phyloP scores from a whole-genome alignment of 1,140 invertebrate genomes.

The Drosophila nikananu region DNA sequence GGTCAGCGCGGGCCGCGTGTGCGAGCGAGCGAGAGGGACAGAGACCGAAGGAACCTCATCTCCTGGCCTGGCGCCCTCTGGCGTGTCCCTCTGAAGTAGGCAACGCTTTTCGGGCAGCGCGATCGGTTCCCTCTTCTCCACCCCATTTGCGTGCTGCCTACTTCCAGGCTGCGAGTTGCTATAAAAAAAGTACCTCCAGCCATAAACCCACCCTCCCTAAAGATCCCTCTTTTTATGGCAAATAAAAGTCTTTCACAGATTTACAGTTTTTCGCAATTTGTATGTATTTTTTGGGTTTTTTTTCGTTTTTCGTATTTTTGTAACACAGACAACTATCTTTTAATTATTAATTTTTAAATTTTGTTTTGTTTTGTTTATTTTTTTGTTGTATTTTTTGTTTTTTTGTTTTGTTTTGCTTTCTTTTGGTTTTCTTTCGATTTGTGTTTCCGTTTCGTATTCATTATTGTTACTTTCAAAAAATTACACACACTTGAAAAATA shows the following conservation, averaged over 20 bases:
- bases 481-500: constrained; percentile 84
- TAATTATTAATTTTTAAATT: constrained; percentile 76
- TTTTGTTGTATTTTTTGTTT: background rate
- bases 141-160: constrained; percentile 23
- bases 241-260: constrained; percentile 24
- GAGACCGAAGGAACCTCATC: background rate
- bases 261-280: constrained; percentile 70
- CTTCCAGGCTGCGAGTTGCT: constrained; percentile 42
- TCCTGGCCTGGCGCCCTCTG: constrained; percentile 42
- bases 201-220: constrained; percentile 1
- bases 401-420: background rate
- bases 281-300: constrained; percentile 58
- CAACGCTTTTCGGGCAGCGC: background rate
- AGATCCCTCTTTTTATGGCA: background rate
- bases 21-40: background rate
- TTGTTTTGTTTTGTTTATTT: constrained; percentile 24
- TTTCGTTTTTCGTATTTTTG: constrained; percentile 59
- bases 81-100: background rate
- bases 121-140: background rate
- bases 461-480: constrained; percentile 83
- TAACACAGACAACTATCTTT: constrained; percentile 82
- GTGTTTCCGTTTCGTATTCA: constrained; percentile 47
- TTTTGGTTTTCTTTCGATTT: constrained; percentile 8
- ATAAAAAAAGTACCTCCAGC: constrained; percentile 25
- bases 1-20: constrained; percentile 54